Evolutionary conservation across 2,888 invertebrate genomes (phyloP), one percentile per base, ranked within the genome.

Genomic region (Gymnocheta viridis): DNA sequence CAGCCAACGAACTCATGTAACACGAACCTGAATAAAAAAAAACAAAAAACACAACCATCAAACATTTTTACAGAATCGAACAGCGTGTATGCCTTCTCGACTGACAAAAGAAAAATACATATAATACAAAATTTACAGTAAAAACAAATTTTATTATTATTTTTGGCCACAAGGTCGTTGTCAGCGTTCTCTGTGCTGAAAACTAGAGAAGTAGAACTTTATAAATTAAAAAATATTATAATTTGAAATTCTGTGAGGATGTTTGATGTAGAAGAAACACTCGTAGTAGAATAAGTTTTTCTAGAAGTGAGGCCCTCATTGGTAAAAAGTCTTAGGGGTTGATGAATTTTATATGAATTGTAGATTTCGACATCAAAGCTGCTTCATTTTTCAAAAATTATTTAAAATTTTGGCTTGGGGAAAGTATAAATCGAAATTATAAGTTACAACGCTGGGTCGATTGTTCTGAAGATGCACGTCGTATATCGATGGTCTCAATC

Each of bases 131-230:
- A 56, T 32, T n/a, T 58, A 56, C 56, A 85, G 80, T 27, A 66
- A 78, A 49, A n/a, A 49, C 19, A 70, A 67, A 67, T 64, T 56
- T 27, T 7, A 35, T 47, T 56, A 35, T 85, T 86, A 86, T 86
- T 85, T 86, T 85, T 80, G 82, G 85, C 77, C 17, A 49, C 85
- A 86, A 86, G 86, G 86, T 86, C 85, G 86, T 69, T 82, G 81
- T 64, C 77, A 81, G 67, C 72, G 62, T 35, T 67, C 22, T 81
- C 47, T 24, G 51, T 41, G 58, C 32, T 38, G 29, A 58, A 76
- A 58, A 32, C 14, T 35, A 44, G 44, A 79, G 27, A 44, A 72
- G 10, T 54, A 27, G 12, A 51, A 69, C 17, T 51, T 24, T 47
- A 9, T 7, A 60, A 27, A 56, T 70, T 47, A 47, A 35, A 14